Conservation (phyloP, 1,140 invertebrate species). For the Monomorium pharaonis region DNA sequence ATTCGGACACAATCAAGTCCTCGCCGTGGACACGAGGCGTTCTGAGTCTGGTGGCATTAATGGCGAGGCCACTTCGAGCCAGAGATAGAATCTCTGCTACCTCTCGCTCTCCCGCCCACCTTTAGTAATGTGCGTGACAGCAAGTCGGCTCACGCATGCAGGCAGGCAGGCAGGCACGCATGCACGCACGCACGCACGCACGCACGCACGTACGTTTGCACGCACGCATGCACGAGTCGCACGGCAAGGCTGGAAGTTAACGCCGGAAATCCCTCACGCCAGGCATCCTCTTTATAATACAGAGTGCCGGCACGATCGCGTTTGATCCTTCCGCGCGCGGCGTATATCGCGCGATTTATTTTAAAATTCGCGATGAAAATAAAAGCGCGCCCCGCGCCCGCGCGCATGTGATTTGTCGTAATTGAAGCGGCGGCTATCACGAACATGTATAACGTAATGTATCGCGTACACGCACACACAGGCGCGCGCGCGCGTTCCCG, state of each 20-base stretch:
- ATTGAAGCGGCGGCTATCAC: neutral
- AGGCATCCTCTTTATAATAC: constrained; percentile 14
- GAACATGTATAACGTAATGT: constrained; percentile 21
- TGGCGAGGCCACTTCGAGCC: constrained; percentile 72
- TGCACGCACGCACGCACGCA: constrained; percentile 54
- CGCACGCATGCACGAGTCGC: constrained; percentile 38
- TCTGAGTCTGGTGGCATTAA: constrained; percentile 69
- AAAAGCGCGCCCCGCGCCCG: neutral
- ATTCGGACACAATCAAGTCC: constrained; percentile 8
- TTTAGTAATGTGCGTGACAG: constrained; percentile 73
- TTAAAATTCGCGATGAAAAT: constrained; percentile 39
- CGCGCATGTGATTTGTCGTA: constrained; percentile 26
- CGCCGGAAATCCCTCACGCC: constrained; percentile 53
- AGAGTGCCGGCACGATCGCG: constrained; percentile 14
- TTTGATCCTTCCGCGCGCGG: constrained; percentile 64
- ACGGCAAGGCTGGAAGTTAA: constrained; percentile 25
- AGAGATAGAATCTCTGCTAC: constrained; percentile 71
- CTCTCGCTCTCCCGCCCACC: constrained; percentile 52
- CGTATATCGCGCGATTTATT: constrained; percentile 44
- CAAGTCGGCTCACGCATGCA: constrained; percentile 62
- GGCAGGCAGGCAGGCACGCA: constrained; percentile 60
- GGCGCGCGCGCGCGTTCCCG: neutral
- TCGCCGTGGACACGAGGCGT: constrained; percentile 44
- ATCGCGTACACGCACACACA: neutral
- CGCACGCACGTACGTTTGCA: constrained; percentile 62